These are phyloP conservation scores for Lipophrys pholis DNA, from an alignment of 2,113 vertebrate species.

Conservation along the genomic window DNA sequence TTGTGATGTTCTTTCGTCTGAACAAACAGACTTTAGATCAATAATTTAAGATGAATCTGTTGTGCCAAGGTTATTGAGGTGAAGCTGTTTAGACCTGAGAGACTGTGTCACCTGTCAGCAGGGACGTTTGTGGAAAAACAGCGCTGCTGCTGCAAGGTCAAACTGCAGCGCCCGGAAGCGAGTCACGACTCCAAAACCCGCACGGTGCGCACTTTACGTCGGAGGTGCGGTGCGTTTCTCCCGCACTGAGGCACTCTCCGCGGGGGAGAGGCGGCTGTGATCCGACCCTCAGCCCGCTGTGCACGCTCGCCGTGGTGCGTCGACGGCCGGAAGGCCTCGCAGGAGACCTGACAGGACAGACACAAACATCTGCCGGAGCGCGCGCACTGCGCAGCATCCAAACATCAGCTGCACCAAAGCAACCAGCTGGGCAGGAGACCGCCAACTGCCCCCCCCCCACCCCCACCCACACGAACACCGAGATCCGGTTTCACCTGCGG, in stretches of 20 bases:
- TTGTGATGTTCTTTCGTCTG: background rate
- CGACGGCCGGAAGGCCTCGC: slow-evolving; percentile 22
- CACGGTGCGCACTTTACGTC: slow-evolving; percentile 27
- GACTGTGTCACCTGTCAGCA: slow-evolving; percentile 2
- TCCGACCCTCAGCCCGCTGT: background rate
- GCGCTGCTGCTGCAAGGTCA: slow-evolving; percentile 77
- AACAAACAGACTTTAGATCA: too few relatives aligned
- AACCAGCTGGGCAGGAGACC: slow-evolving; percentile 25
- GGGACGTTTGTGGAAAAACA: slow-evolving; percentile 23
- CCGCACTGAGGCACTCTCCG: background rate
- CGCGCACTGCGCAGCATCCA: slow-evolving; percentile 60
- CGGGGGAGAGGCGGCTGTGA: background rate
- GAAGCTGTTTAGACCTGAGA: background rate
- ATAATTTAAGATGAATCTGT: background rate
- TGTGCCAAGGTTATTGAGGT: slow-evolving; percentile 4
- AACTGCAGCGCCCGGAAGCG: slow-evolving; percentile 58
- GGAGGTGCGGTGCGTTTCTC: background rate
- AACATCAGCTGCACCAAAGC: slow-evolving; percentile 52
- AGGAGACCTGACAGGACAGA: slow-evolving; percentile 29
- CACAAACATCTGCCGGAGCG: slow-evolving; percentile 61
- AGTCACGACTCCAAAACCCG: slow-evolving; percentile 68
- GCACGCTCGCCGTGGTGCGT: background rate
- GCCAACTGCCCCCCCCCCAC: background rate
- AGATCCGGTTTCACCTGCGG: too few relatives aligned
- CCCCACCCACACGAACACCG: background rate